Conservation (phyloP, 2,888 invertebrate species). For the Uloborus plumipes region DNA sequence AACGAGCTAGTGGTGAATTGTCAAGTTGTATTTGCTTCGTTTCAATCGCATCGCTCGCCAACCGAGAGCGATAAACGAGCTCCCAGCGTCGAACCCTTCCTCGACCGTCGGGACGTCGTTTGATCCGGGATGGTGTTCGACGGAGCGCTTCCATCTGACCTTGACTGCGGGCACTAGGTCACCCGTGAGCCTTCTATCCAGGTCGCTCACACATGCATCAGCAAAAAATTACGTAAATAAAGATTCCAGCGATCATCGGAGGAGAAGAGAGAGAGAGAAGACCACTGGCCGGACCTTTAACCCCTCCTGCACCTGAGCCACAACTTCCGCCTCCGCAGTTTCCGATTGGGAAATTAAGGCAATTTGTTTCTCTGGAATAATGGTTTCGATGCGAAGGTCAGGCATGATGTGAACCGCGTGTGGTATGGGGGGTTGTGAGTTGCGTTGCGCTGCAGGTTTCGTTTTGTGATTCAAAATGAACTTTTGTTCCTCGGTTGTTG, state of each 20-base stretch:
- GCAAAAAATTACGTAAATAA: slow-evolving; percentile 7
- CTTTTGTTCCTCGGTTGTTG: too few relatives aligned
- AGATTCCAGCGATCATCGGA: slow-evolving; percentile 16
- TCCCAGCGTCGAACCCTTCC: too few relatives aligned
- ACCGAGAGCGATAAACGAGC: background rate
- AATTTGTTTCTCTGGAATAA: background rate
- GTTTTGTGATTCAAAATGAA: too few relatives aligned
- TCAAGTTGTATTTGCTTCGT: too few relatives aligned
- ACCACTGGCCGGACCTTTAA: slow-evolving; percentile 32
- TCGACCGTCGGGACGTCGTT: background rate
- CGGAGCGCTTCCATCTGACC: slow-evolving; percentile 52
- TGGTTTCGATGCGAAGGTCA: too few relatives aligned
- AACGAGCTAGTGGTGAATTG: too few relatives aligned
- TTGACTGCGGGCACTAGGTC: slow-evolving; percentile 61
- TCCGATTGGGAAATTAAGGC: background rate
- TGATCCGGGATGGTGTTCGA: slow-evolving; percentile 48
- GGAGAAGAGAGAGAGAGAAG: background rate
- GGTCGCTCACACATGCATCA: slow-evolving; percentile 41
- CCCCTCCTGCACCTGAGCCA: slow-evolving; percentile 15
- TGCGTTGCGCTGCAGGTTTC: too few relatives aligned
- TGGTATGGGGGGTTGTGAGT: too few relatives aligned
- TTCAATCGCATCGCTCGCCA: background rate
- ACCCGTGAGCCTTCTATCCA: slow-evolving; percentile 45
- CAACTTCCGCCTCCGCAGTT: slow-evolving; percentile 5
- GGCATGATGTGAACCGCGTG: too few relatives aligned